Conservation (phyloP, 2,888 invertebrate genomes). For the Apantesis nais region DNA sequence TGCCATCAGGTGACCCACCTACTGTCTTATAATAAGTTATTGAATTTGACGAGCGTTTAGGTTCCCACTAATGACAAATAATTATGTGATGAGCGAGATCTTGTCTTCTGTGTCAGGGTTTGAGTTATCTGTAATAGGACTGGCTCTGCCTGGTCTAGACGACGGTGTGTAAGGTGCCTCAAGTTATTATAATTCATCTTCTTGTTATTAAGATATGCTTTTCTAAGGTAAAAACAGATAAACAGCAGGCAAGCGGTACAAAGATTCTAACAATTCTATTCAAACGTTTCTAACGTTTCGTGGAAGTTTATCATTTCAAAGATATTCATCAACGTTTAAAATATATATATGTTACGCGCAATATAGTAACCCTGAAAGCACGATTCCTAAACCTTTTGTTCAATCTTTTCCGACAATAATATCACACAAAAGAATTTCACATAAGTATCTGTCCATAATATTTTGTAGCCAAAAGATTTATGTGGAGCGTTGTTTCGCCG, state of each 20-base stretch:
- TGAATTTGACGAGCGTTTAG: too few relatives aligned
- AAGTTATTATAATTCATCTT: neutral
- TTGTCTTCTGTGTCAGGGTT: too few relatives aligned
- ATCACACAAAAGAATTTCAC: neutral
- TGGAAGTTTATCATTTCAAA: too few relatives aligned
- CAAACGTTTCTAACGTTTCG: too few relatives aligned
- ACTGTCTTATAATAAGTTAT: too few relatives aligned
- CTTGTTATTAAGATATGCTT: neutral
- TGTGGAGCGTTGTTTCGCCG: neutral
- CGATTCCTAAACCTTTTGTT: neutral
- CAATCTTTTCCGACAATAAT: neutral
- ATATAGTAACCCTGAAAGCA: neutral
- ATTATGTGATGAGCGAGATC: too few relatives aligned
- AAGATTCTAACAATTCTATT: neutral
- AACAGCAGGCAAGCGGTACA: neutral
- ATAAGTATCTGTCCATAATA: neutral
- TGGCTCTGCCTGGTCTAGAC: too few relatives aligned
- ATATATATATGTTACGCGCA: neutral
- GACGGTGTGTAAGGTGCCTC: neutral
- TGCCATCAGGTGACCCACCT: too few relatives aligned
- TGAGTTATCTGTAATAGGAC: too few relatives aligned
- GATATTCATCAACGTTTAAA: neutral
- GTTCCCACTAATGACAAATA: too few relatives aligned
- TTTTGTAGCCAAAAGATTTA: slow-evolving; percentile 1
- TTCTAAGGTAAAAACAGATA: too few relatives aligned